Evolutionary conservation across 2,113 vertebrate genomes (phyloP).

Genomic region (Hippolais icterina): DNA sequence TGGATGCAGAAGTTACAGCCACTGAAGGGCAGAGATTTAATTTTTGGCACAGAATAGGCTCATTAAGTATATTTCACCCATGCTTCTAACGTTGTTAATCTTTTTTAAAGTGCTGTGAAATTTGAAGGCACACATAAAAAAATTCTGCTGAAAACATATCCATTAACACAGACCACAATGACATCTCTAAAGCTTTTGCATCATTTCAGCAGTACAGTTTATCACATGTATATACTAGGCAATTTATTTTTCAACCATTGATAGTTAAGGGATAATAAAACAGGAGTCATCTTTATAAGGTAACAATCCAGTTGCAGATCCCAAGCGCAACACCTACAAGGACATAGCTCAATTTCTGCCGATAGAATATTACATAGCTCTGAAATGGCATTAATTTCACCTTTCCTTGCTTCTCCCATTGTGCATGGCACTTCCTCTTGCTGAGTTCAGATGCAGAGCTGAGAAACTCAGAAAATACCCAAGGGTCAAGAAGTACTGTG

Average conservation of each 20-base stretch:
- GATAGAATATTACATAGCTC: slow-evolving; percentile 2
- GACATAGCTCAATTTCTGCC: slow-evolving; percentile 24
- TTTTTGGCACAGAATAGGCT: slow-evolving; percentile 46
- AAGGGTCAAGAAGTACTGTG: slow-evolving; percentile 4
- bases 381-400: slow-evolving; percentile 59
- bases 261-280: slow-evolving; percentile 49
- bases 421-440: background rate
- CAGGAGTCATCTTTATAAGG: slow-evolving; percentile 51
- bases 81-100: slow-evolving; percentile 49
- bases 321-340: slow-evolving; percentile 4
- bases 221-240: slow-evolving; percentile 25
- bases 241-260: slow-evolving; percentile 45
- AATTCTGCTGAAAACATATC: slow-evolving; percentile 3
- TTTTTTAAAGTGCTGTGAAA: slow-evolving; percentile 44
- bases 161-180: background rate
- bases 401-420: background rate
- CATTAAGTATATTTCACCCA: slow-evolving; percentile 38
- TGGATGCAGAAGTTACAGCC: background rate
- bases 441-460: slow-evolving; percentile 43
- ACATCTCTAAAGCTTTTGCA: slow-evolving; percentile 23
- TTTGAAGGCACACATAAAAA: background rate
- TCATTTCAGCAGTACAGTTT: slow-evolving; percentile 39
- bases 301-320: slow-evolving; percentile 49
- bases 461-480: slow-evolving; percentile 24
- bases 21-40: background rate